phyloP scores from a whole-genome alignment of 37 sponge, comb jelly and placozoan genomes.

The Ephydatia muelleri region DNA sequence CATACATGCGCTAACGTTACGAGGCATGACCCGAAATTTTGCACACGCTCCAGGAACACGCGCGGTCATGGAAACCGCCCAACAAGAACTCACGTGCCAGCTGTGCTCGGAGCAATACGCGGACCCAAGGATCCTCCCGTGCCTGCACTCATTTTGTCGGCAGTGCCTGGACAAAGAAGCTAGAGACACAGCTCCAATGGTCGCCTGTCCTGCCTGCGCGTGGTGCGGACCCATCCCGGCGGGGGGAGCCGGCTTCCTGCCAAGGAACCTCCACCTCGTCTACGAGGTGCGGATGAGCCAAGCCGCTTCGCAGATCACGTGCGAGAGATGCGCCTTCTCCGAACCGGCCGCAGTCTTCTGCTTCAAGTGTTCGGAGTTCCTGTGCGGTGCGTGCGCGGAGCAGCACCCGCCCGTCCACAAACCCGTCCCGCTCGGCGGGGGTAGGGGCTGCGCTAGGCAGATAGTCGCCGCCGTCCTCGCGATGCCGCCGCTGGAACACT shows the following conservation, averaged over 20 bases:
- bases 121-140: background rate
- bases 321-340: constrained; percentile 1
- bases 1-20: no score
- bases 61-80: background rate
- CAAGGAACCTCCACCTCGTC: background rate
- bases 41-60: background rate
- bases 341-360: constrained; percentile 6
- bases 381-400: background rate
- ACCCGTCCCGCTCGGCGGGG: background rate
- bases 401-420: background rate
- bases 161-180: background rate
- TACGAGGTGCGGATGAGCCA: background rate
- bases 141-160: background rate
- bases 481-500: background rate
- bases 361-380: background rate
- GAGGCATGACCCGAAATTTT: no score
- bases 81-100: background rate
- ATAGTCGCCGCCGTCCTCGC: background rate
- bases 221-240: background rate
- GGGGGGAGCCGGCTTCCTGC: background rate
- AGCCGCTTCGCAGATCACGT: background rate
- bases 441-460: background rate
- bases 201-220: background rate
- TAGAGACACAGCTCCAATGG: background rate
- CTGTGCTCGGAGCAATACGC: background rate